Percentiles rank a stretch among this genome's conserved stretches.
Evolutionary conservation across 2,888 invertebrate species (phyloP).

Genomic region (Acholoe squamosa): DNA sequence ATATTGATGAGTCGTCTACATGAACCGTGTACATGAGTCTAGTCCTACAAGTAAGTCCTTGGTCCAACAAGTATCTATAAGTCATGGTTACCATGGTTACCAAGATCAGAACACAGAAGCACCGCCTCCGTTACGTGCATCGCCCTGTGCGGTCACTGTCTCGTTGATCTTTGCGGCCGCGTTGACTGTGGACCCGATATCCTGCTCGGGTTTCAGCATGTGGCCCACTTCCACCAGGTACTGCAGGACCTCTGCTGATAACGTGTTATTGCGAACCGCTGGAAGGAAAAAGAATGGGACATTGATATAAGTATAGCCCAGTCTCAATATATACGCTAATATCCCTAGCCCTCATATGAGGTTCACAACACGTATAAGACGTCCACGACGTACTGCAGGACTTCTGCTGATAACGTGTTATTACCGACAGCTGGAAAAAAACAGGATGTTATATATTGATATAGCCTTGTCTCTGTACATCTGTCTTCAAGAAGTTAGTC

Average conservation of each 20-base stretch:
- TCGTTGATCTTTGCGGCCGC: slow-evolving; percentile 65
- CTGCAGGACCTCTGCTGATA: neutral
- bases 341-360: too few species aligned
- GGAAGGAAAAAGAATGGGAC: neutral
- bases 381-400: slow-evolving; percentile 41
- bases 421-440: neutral
- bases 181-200: slow-evolving; percentile 31
- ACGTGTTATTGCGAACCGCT: neutral
- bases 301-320: too few species aligned
- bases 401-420: neutral
- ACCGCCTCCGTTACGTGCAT: slow-evolving; percentile 57
- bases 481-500: too few species aligned
- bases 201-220: neutral
- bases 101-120: slow-evolving; percentile 63
- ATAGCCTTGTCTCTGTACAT: too few species aligned
- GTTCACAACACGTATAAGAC: slow-evolving; percentile 25
- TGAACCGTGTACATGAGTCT: too few species aligned
- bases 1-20: too few species aligned
- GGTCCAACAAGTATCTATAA: too few species aligned
- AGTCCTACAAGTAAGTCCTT: too few species aligned
- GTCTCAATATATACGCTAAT: too few species aligned
- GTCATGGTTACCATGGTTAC: neutral
- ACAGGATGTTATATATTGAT: too few species aligned
- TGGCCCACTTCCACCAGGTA: slow-evolving; percentile 58
- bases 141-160: slow-evolving; percentile 63